A percentile compares a stretch with the other conserved stretches of the same genome.
These are phyloP conservation scores for Argyra leucocephala DNA, from an alignment of 2,888 invertebrate species.

Conservation along the genomic window DNA sequence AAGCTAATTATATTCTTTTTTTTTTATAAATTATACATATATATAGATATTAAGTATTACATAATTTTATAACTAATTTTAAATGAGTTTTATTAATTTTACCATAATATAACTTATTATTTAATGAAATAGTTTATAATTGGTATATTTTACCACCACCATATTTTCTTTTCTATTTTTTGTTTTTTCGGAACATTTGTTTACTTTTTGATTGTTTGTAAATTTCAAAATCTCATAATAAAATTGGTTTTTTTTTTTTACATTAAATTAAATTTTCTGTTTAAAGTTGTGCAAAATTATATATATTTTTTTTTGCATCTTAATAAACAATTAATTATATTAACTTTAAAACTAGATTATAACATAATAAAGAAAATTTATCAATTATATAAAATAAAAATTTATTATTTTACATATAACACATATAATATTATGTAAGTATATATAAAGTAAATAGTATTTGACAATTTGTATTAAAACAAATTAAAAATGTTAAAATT, in stretches of 20 bases:
- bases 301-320: not conserved
- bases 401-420: too few species aligned
- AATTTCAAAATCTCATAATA: not conserved
- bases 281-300: not conserved
- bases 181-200: not conserved
- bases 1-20: not conserved
- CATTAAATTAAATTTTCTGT: not conserved
- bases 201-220: not conserved
- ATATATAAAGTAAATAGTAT: too few species aligned
- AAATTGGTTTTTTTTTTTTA: too few species aligned
- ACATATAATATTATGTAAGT: too few species aligned
- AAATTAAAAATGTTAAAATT: constrained; percentile 19
- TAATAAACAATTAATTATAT: too few species aligned
- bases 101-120: too few species aligned
- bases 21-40: not conserved
- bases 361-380: too few species aligned
- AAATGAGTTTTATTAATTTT: too few species aligned
- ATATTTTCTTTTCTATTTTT: not conserved
- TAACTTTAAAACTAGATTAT: too few species aligned
- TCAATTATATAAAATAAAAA: too few species aligned
- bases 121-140: not conserved
- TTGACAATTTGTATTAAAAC: not conserved
- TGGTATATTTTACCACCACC: constrained; percentile 6
- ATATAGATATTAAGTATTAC: too few species aligned
- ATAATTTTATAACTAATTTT: too few species aligned